Evolutionary conservation across 2,888 invertebrate species (phyloP), one percentile per base, ranked within the genome.

Genomic region (Drosophila affinis): DNA sequence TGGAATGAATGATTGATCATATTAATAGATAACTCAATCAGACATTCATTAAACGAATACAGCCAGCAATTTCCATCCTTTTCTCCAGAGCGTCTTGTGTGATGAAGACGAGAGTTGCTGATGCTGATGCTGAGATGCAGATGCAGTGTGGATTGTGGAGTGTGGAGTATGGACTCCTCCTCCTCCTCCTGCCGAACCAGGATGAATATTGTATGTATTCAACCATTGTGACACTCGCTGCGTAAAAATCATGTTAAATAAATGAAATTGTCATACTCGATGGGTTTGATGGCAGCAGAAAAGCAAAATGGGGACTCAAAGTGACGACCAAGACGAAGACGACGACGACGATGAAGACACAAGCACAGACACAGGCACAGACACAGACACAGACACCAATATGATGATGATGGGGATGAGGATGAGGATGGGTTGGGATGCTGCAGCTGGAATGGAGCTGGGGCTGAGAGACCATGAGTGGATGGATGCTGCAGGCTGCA

Each of bases 261-360:
- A 87, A 83, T 83, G 86, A 83, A 83, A 85, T 79, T 87, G 79
- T 85, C 86, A 87, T 81, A 76, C 56, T 69, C 77, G 71, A 74
- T 85, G 86, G 70, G 53, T 75, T 72, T 57, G 60, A 64, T 72
- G 72, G 75, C 57, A 74, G 61, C 71, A 61, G 71, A 61, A 57
- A 58, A 73, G 57, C 68, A 57, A 39, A 72, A 58, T 63, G 73
- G 63, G 57, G 72, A 74, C 61, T 62, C 53, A 54, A 55, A 48
- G 39, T 55, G 62, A 55, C 24, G 62, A 54, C 47, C 47, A 58
- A 24, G 53, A 46, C 45, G 52, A 24, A 10, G 52, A 54, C 53
- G 12, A 46, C 47, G 12, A 46, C 47, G 18, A 18, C 18, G 18
- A 18, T 18, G 51, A 57, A 51, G 58, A 44, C 27, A 47, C 47